Base-by-base conservation (phyloP, 2,888 invertebrate species). In the Chrysolina oricalcia region DNA sequence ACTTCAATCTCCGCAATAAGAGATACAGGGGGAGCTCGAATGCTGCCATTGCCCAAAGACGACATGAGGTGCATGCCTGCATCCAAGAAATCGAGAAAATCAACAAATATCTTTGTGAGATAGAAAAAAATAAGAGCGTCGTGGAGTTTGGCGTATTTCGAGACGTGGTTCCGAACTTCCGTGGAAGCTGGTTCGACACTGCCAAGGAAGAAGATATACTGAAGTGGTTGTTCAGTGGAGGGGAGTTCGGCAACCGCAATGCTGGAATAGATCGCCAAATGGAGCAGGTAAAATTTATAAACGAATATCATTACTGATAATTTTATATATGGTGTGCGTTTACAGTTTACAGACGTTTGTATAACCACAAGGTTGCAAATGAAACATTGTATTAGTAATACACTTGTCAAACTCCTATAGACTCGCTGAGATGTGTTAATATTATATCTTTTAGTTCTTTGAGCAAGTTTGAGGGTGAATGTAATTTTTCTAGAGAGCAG, bases 101-200 rank as follows among this genome's bases (percentile, higher is more conserved):
- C 64, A 62, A 78, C 64, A 75, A 81, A 17, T 72, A 50, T 19
- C 50, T 87, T 17, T 77, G 80, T 41, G 64, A 72, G 8, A 82
- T 86, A 13, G 76, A 89, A 87, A 86, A 85, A 13, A 86, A 89
- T 79, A 85, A 90, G 77, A 87, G 83, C 35, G 76, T 87, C 17
- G 21, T 86, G 6, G n/a, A 80, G 82, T 81, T 81, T 85, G 8
- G 81, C 15, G 43, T 69, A 56, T 83, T 86, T 74, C 21, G 17
- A n/a, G 66, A 70, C 15, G 73, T 87, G 81, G 76, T 79, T 48
- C 75, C 87, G 21, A 65, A 79, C 27, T 79, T 83, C 40, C n/a
- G 76, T 8, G 81, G 87, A 1, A 86, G 89, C 74, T 91, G 91
- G 91, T 85, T 87, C 78, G 59, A 17, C 5, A 40, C 13, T 5